A percentile compares a stretch with the other conserved stretches of the same genome.
These are phyloP conservation scores for Melanostoma mellinum DNA, from an alignment of 2,888 invertebrate genomes.

Conservation along the genomic window DNA sequence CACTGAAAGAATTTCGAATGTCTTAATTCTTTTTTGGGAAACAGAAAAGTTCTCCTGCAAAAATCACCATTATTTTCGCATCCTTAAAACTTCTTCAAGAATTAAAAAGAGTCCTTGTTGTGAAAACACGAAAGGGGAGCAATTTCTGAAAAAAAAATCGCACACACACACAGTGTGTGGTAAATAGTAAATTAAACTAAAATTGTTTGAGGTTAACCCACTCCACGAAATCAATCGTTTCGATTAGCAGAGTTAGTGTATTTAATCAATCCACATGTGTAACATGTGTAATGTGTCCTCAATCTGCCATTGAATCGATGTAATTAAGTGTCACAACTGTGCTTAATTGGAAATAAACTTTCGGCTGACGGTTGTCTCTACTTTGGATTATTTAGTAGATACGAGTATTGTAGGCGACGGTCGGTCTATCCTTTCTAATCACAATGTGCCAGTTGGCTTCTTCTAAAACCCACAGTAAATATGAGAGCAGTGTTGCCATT, in stretches of 20 bases:
- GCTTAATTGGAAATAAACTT: slow-evolving; percentile 63
- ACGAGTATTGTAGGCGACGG: slow-evolving; percentile 13
- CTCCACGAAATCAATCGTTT: neutral
- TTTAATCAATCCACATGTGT: slow-evolving; percentile 57
- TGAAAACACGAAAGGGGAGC: too few species aligned
- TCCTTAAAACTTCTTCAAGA: too few species aligned
- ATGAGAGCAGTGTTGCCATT: slow-evolving; percentile 32
- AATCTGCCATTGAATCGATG: slow-evolving; percentile 61
- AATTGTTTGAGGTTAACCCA: neutral
- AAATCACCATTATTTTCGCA: too few species aligned
- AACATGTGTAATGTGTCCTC: slow-evolving; percentile 55
- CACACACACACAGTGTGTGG: too few species aligned
- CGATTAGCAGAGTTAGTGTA: slow-evolving; percentile 38
- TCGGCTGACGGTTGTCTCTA: slow-evolving; percentile 49
- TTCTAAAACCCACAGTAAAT: slow-evolving; percentile 18
- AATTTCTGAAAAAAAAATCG: too few species aligned
- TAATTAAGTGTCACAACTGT: slow-evolving; percentile 67
- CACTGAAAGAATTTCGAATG: too few species aligned
- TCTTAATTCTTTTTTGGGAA: too few species aligned
- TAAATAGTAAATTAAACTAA: too few species aligned
- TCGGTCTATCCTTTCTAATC: slow-evolving; percentile 48
- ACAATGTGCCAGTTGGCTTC: slow-evolving; percentile 46
- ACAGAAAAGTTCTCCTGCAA: too few species aligned
- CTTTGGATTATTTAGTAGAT: slow-evolving; percentile 61
- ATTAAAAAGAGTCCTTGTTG: too few species aligned